These are phyloP conservation scores for Galaxea fascicularis DNA, from an alignment of 92 coral and sea anemone genomes.

Conservation along the genomic window DNA sequence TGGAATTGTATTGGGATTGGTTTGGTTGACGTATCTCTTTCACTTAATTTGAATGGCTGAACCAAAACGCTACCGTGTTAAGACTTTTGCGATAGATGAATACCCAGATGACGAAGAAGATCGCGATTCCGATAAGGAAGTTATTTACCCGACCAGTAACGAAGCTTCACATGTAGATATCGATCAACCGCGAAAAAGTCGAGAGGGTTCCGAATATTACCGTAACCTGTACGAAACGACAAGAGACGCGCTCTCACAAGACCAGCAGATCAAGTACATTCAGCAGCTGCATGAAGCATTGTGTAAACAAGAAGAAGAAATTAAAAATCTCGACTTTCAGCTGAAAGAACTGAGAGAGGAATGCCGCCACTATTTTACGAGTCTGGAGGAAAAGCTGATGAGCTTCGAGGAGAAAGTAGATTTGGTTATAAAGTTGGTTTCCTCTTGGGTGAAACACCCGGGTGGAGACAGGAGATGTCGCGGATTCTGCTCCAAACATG, in stretches of 20 bases:
- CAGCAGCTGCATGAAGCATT: conserved; percentile 57
- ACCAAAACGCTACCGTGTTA: neutral
- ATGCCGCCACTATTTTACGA: conserved; percentile 21
- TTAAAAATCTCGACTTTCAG: conserved; percentile 65
- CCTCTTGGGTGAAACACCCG: conserved; percentile 50
- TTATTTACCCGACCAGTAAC: conserved; percentile 19
- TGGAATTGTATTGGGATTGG: neutral
- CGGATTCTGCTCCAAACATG: conserved; percentile 87
- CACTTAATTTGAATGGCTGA: neutral
- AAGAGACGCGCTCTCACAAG: neutral
- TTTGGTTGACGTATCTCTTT: neutral
- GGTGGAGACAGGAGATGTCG: conserved; percentile 70
- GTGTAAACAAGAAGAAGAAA: conserved; percentile 68
- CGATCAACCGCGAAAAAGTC: conserved; percentile 12
- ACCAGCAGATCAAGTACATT: conserved; percentile 30
- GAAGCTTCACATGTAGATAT: conserved; percentile 13
- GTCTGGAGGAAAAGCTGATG: conserved; percentile 58
- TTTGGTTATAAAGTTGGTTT: conserved; percentile 53
- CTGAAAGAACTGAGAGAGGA: conserved; percentile 41
- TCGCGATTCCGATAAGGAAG: conserved; percentile 28
- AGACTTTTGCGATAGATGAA: neutral
- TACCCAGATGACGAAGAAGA: conserved; percentile 3
- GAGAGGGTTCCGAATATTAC: conserved; percentile 10
- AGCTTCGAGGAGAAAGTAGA: conserved; percentile 67
- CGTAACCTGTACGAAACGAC: conserved; percentile 10